Conservation (phyloP, 2,113 vertebrate genomes). For the Canis aureus region DNA sequence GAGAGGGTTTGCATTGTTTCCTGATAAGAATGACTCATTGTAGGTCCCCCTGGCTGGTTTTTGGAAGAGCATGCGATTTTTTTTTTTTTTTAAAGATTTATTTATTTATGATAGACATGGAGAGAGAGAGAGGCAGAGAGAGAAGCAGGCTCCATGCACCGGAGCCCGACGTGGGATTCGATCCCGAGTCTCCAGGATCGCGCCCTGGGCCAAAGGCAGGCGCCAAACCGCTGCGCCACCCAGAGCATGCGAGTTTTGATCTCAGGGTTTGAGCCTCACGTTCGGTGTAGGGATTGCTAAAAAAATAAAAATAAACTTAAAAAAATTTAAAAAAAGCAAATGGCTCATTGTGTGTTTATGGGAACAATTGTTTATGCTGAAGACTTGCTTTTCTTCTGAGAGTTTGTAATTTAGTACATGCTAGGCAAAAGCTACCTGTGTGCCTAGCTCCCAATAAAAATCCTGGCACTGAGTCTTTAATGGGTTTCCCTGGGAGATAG, state of each 20-base stretch:
- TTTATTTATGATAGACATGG: no score
- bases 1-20: background rate
- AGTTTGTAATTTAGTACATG: background rate
- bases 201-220: no score
- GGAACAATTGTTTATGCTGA: background rate
- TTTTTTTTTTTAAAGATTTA: background rate
- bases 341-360: background rate
- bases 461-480: background rate
- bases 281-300: background rate
- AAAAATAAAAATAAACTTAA: background rate
- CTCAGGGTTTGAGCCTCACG: background rate
- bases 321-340: background rate
- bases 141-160: no score
- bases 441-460: background rate
- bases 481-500: background rate
- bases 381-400: background rate
- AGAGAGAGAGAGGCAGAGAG: no score
- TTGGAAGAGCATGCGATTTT: background rate
- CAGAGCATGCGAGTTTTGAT: background rate
- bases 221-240: no score
- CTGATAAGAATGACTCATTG: background rate
- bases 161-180: no score
- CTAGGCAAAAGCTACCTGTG: background rate
- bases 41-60: background rate
- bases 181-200: no score